Evolutionary conservation across 1,140 invertebrate genomes (phyloP), one percentile per base, ranked within the genome.

Genomic region (Ceratosolen solmsi): DNA sequence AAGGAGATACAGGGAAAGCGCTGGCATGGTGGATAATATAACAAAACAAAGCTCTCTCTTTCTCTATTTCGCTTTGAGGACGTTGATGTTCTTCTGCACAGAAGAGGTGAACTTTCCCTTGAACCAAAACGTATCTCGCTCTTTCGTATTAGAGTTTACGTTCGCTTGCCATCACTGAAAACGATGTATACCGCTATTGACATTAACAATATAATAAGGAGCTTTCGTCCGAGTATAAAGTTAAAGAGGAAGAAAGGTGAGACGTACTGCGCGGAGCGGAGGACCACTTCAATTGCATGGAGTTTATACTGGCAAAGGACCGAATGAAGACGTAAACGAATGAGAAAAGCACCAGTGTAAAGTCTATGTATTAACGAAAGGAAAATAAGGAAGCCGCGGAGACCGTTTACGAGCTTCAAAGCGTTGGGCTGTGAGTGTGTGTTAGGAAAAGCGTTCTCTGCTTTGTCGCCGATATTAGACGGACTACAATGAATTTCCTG

Each of bases 341-440:
- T 13, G 4, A 76, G 58, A 49, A 20, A 49, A 30, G 38, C 63
- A 41, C 58, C 56, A 65, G 74, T 76, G 63, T 38, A 30, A 36
- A 15, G 54, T 11, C 22, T 49, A 13, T 30, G 25, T 71, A 71
- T 49, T 13, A 54, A 17, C 41, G n/a, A 4, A 73, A 30, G 46
- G n/a, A 54, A 27, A 70, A 41, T 27, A 27, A 8, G 25, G 25
- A 25, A 30, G 27, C 30, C 46, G 25, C 54, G 9, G 30, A 68
- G 22, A 27, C 30, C 30, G 27, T 65, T 36, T 70, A 4, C 41
- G 33, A 79, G 49, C 63, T 68, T n/a, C 49, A 41, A 41, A 56
- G 72, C 60, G 58, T 56, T 77, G 80, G 80, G 73, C 74, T 82
- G 80, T 81, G 80, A 81, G 80, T 56, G 73, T 76, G 49, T 70